Conservation (phyloP, 2,113 vertebrate species). For the Phrynocephalus versicolor region DNA sequence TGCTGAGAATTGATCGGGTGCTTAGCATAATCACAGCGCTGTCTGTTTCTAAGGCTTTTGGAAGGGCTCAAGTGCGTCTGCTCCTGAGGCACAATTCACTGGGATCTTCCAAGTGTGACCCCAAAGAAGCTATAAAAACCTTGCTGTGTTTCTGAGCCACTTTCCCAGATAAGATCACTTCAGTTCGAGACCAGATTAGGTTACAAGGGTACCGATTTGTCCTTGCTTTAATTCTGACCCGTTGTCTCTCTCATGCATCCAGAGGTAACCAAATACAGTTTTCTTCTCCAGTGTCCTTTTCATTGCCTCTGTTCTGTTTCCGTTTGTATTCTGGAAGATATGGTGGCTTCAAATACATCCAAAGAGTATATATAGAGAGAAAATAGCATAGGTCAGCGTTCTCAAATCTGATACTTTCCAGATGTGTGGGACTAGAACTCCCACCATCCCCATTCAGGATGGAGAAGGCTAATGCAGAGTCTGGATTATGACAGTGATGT, state of each 20-base stretch:
- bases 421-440: not conserved
- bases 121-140: conserved; percentile 29
- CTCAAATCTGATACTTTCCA: not conserved
- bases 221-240: conserved; percentile 81
- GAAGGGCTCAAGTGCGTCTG: not conserved
- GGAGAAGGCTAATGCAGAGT: not conserved
- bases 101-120: not conserved
- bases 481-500: not conserved
- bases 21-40: conserved; percentile 2
- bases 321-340: conserved; percentile 51
- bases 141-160: conserved; percentile 23
- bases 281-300: conserved; percentile 44
- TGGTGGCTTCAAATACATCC: conserved; percentile 33
- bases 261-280: conserved; percentile 71
- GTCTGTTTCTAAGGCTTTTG: conserved; percentile 4
- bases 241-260: conserved; percentile 20
- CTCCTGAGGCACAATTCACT: conserved; percentile 30
- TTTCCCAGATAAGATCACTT: conserved; percentile 67
- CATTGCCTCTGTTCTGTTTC: conserved; percentile 36
- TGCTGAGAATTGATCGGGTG: conserved; percentile 18
- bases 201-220: conserved; percentile 89
- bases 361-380: conserved; percentile 34
- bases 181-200: conserved; percentile 77
- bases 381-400: not conserved
- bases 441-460: not conserved